Evolutionary conservation across 2,888 invertebrate genomes (phyloP), one percentile per base, ranked within the genome.

Genomic region (Orchestes rusci): DNA sequence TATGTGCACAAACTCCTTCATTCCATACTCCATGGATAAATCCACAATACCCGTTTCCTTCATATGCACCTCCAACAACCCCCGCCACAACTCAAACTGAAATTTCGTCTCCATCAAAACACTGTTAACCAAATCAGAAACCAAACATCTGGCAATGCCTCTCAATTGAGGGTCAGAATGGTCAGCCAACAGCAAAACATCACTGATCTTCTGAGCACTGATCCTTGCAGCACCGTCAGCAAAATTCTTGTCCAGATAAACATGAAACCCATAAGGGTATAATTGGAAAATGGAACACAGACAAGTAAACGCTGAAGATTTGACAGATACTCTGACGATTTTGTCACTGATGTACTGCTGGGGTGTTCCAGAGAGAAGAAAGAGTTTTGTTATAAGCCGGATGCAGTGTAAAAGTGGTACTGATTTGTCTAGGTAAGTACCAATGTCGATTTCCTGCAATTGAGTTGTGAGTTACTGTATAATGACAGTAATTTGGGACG

Each of bases 261-360:
- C 64, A 1, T 84, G 76, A 44, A 92, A 75, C 3, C 83, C 72
- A 52, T 79, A 74, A 0, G 95, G 92, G 57, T 80, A 79, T 16
- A 91, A 64, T 28, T 77, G 76, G 23, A 91, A 68, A 40, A 89
- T 79, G 54, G 82, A 80, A 0, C 83, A 79, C 16, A 95, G 65
- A 61, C 91, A 92, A 40, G 79, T 79, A 15, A 95, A 63, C 0
- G 93, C 88, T 27, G 94, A 76, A 4, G 88, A 83, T 69, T 95
- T 94, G 1, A 93, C 86, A 45, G 94, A 94, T 19, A 96, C 91
- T 23, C 95, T 75, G 23, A 88, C 82, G 16, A 72, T 71, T 65
- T 79, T 76, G 63, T 94, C 94, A 2, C 84, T 70, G 51, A 85
- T 78, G 35, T 83, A 59, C 52, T 39, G 50, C 43, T 54, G 58